Base-by-base conservation (phyloP, 1,140 invertebrate species). In the Trichonephila clavipes region DNA sequence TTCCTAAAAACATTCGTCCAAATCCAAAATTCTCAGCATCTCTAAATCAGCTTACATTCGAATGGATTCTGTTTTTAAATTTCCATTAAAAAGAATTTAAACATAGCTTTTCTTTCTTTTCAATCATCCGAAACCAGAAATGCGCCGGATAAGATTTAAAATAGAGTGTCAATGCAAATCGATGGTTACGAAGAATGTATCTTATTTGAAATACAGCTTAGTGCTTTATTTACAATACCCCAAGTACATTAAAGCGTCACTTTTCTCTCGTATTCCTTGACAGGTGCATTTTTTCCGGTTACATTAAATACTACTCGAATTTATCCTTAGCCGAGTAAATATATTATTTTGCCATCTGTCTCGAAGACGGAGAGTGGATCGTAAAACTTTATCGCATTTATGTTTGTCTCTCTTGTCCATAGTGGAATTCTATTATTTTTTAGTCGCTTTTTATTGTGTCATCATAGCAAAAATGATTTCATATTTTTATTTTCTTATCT, bases 311-410 rank as follows among this genome's bases (percentile, higher is more conserved):
- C 24, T 24, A 7, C 1, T 16, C 40, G 51, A 83, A 2, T 12
- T 44, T 24, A 83, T 28, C 82, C 82, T 21, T 19, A 58, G 8
- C 51, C 10, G 28, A 77, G 40, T 59, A 83, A 58, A 28, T n/a
- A 83, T 24, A 59, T 58, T 83, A 21, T 40, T 19, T 40, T 18
- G 28, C 44, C 82, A 83, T 83, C n/a, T 83, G 82, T 40, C 18
- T 28, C 2, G 12, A 34, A 19, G 18, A n/a, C 10, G 14, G 18
- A 24, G n/a, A 83, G 24, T 58, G 82, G n/a, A 83, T 14, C 82
- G 82, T 24, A 58, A 58, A 51, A 58, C 82, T 83, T 51, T 83
- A 58, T 58, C 82, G 44, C 10, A 83, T 83, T 83, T 83, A 28
- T 51, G 51, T 83, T 83, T 83, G 40, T 51, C 34, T 44, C 34